Conservation (phyloP, 2,888 invertebrate genomes). For the Apamea anceps region DNA sequence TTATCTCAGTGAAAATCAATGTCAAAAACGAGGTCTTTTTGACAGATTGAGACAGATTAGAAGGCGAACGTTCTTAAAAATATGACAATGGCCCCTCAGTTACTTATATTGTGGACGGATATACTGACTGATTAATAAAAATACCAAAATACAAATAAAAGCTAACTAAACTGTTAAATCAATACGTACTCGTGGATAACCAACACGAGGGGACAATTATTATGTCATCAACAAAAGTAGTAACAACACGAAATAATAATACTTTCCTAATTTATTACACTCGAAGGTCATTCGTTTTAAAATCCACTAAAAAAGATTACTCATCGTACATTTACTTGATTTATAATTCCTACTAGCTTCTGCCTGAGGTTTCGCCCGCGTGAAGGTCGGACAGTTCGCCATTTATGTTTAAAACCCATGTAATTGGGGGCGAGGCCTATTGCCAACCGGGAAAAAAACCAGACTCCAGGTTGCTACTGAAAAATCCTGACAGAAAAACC, state of each 20-base stretch:
- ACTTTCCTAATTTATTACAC: conserved; percentile 11
- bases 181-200: neutral
- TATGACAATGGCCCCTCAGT: neutral
- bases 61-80: neutral
- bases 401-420: neutral
- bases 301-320: conserved; percentile 33
- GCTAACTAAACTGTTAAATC: neutral
- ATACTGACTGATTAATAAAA: neutral
- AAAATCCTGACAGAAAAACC: neutral
- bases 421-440: neutral
- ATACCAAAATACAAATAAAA: neutral
- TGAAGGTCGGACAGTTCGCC: neutral
- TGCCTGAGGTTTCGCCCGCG: neutral
- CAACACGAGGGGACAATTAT: conserved; percentile 18
- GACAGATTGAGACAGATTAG: neutral
- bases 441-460: neutral
- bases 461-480: too few relatives aligned
- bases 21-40: neutral
- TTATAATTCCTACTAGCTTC: conserved; percentile 23
- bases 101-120: neutral
- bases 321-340: conserved; percentile 1
- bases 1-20: too few relatives aligned
- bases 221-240: conserved; percentile 5
- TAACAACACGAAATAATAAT: conserved; percentile 3
- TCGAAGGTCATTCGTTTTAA: conserved; percentile 27